These are phyloP conservation scores for Exocentrus adspersus DNA, from an alignment of 2,888 invertebrate species.

Conservation along the genomic window DNA sequence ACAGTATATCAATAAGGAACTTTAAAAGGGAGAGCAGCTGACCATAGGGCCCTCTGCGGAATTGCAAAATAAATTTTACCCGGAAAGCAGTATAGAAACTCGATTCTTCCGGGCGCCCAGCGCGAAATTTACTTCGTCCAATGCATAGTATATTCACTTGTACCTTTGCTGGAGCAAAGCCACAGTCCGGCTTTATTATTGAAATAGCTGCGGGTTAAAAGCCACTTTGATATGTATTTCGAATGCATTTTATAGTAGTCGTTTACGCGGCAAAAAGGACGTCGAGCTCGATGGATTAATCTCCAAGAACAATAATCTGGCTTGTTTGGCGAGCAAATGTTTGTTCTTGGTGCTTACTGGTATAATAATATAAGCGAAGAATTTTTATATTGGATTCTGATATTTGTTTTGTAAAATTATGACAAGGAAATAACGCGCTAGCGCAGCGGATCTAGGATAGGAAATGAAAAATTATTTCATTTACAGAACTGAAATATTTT, in stretches of 20 bases:
- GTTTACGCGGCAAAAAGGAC: slow-evolving; percentile 16
- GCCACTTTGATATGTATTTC: slow-evolving; percentile 58
- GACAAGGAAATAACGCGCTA: no score
- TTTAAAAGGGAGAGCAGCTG: slow-evolving; percentile 58
- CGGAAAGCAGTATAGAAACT: slow-evolving; percentile 32
- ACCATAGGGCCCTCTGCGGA: slow-evolving; percentile 60
- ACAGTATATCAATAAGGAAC: slow-evolving; percentile 65
- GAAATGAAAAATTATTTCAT: slow-evolving; percentile 13
- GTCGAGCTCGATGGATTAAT: slow-evolving; percentile 23
- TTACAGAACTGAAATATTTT: no score
- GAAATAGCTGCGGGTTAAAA: slow-evolving; percentile 54
- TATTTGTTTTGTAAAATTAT: slow-evolving; percentile 32
- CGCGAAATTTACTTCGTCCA: slow-evolving; percentile 54
- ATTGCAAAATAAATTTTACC: slow-evolving; percentile 60
- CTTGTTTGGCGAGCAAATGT: slow-evolving; percentile 38
- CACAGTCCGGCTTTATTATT: slow-evolving; percentile 53
- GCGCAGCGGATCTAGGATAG: no score
- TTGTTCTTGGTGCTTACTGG: slow-evolving; percentile 24
- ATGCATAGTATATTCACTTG: slow-evolving; percentile 61
- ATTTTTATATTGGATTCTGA: slow-evolving; percentile 35
- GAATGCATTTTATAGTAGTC: slow-evolving; percentile 56
- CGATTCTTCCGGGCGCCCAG: slow-evolving; percentile 32
- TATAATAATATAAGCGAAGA: slow-evolving; percentile 32
- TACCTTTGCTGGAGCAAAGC: slow-evolving; percentile 51
- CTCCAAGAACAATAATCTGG: slow-evolving; percentile 34